phyloP scores from a whole-genome alignment of 2,797 vertebrate species.

The Ambastaia sidthimunki region DNA sequence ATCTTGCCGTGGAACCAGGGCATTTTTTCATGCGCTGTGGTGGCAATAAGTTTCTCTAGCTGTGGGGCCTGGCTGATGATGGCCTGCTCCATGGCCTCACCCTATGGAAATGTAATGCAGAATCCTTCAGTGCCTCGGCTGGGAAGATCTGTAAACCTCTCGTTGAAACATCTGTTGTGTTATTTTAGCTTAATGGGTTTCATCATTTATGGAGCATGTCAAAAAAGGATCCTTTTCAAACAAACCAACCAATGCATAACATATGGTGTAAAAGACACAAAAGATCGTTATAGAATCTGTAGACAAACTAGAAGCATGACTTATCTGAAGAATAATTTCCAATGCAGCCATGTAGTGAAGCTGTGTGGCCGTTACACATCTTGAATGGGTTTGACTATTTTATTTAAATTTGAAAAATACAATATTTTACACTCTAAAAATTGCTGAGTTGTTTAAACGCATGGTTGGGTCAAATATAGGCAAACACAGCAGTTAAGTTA shows the following conservation, averaged over 20 bases:
- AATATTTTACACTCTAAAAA: too few species aligned
- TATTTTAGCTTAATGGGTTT: background rate
- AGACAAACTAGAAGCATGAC: too few species aligned
- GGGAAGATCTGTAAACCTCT: background rate
- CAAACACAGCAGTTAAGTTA: too few species aligned
- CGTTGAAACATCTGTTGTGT: slow-evolving; percentile 2
- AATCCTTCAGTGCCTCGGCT: background rate
- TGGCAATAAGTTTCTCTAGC: slow-evolving; percentile 94
- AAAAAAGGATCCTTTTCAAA: background rate
- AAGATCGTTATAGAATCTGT: background rate
- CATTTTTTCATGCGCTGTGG: slow-evolving; percentile 94
- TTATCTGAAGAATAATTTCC: too few species aligned
- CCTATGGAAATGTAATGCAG: slow-evolving; percentile 72
- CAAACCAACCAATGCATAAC: background rate
- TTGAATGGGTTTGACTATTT: too few species aligned
- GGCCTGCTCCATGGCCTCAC: slow-evolving; percentile 93
- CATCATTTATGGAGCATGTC: background rate
- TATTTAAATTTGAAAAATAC: too few species aligned
- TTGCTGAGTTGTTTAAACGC: too few species aligned
- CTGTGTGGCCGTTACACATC: too few species aligned
- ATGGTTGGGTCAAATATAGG: too few species aligned
- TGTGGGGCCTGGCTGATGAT: slow-evolving; percentile 95
- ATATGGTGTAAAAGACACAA: background rate
- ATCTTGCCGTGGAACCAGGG: slow-evolving; percentile 88
- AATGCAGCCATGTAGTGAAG: too few species aligned